Evolutionary conservation across 2,113 vertebrate species (phyloP), one percentile per base, ranked within the genome.

Genomic region (Coturnix japonica): DNA sequence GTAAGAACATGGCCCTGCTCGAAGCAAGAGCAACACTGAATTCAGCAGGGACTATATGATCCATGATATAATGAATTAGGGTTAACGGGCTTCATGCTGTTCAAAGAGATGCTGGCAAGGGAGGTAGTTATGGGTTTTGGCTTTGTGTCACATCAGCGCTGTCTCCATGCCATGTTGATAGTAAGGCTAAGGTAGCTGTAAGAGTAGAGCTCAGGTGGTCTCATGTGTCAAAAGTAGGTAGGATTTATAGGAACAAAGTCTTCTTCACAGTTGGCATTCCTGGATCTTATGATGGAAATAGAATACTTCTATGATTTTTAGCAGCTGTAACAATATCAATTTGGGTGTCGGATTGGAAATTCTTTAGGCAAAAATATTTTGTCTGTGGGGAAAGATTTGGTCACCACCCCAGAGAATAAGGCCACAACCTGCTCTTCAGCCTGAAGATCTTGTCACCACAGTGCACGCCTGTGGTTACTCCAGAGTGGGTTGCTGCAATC

Each of bases 1-100:
- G 13, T 92, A 21, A 85, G 87, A 91, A 51, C n/a, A 28, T 31
- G 60, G 5, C 22, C 46, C 33, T 64, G 30, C 35, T 74, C 59
- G 76, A 92, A 87, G 8, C 22, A 41, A 51, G 59, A 21, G 23
- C 43, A 46, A 82, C 18, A 49, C 51, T 28, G 47, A 47, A 25
- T 85, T 63, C 26, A 20, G 14, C 5, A 63, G 46, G 78, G 39
- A 8, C 59, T 70, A 56, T 28, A 51, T 82, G 60, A 30, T 14
- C 16, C 28, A 15, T 0, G 1, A 6, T 47, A 16, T 66, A 80
- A 74, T 6, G 2, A 4, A 33, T 74, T 35, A 63, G 59, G 31
- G 59, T 9, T 77, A 54, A 66, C 12, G 31, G 23, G 8, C 2
- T 76, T 77, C 66, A 33, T 26, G 49, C 63, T 53, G 26, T 64